Evolutionary conservation across 2,888 invertebrate species (phyloP).

Genomic region (Diabrotica balteata): DNA sequence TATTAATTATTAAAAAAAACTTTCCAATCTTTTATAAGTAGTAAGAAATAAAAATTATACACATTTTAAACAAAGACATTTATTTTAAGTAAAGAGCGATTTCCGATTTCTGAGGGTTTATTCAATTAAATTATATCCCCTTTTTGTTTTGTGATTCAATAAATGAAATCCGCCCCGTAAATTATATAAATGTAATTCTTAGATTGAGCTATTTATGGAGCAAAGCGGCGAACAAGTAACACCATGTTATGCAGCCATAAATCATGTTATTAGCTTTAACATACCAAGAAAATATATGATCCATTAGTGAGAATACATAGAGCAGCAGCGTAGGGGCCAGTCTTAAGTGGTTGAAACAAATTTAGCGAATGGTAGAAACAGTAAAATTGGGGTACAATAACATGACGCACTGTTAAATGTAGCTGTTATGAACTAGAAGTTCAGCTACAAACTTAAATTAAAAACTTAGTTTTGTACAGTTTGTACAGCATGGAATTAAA

Average conservation of each 20-base stretch:
- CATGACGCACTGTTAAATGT: conserved; percentile 58
- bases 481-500: too few relatives aligned
- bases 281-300: conserved; percentile 32
- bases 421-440: conserved; percentile 59
- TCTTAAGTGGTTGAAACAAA: conserved; percentile 32
- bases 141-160: too few relatives aligned
- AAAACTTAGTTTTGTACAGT: conserved; percentile 30
- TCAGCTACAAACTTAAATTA: conserved; percentile 60
- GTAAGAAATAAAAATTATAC: too few relatives aligned
- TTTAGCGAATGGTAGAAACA: conserved; percentile 47
- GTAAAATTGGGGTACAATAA: conserved; percentile 49
- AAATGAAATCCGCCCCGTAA: not conserved
- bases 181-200: conserved; percentile 1
- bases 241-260: conserved; percentile 23
- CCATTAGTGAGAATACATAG: conserved; percentile 35
- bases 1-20: too few relatives aligned
- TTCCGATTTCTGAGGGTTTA: too few relatives aligned
- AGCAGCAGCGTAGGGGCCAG: conserved; percentile 24
- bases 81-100: too few relatives aligned
- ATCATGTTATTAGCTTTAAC: conserved; percentile 32
- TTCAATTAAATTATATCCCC: too few relatives aligned
- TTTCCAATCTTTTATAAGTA: too few relatives aligned
- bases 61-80: too few relatives aligned
- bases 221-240: conserved; percentile 17
- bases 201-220: conserved; percentile 10